Base-by-base conservation (phyloP, 2,113 vertebrate species). In the Clarias batrachus region DNA sequence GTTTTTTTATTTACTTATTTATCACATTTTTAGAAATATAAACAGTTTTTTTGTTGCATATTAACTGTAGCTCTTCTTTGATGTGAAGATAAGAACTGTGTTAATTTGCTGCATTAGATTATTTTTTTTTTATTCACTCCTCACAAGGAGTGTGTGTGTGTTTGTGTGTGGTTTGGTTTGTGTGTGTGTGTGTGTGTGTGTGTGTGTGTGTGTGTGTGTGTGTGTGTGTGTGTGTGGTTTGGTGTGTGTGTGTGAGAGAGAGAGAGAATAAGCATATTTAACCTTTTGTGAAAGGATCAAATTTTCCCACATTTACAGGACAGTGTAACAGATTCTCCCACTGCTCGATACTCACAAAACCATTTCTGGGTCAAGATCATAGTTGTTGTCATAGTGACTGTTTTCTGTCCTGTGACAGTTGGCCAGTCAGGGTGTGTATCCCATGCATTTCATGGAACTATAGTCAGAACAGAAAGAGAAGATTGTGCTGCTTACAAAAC, bases 391-490 rank as follows among this genome's bases (percentile, higher is more conserved):
- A 27, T 86, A 41, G 84, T 16, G 27, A 87, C 62, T 9, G 10
- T 68, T n/a, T 14, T 33, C 80, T 80, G 41, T 89, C 54, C 21
- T 62, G 65, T 81, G 48, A 87, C 54, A 80, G 48, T 87, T 63
- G 21, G 65, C 54, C 52, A 57, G 70, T 68, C 66, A 81, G 33
- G 17, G 77, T 57, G 84, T 16, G 19, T 83, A 76, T 84, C 74
- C 65, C 9, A 21, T 81, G 56, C 14, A 10, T 60, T 65, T 71
- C 56, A 19, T 62, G 70, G 82, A 87, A 68, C 33, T 82, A 60
- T 68, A 65, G 33, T 62, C 74, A 76, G 59, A 76, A 25, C 56
- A 76, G 60, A 84, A 79, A 65, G 84, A 27, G 62, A 68, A 59
- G 85, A 62, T 70, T 54, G n/a, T 41, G 78, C 59, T 68, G 27